phyloP scores from a whole-genome alignment of 2,113 vertebrate species.

The Anas platyrhynchos region DNA sequence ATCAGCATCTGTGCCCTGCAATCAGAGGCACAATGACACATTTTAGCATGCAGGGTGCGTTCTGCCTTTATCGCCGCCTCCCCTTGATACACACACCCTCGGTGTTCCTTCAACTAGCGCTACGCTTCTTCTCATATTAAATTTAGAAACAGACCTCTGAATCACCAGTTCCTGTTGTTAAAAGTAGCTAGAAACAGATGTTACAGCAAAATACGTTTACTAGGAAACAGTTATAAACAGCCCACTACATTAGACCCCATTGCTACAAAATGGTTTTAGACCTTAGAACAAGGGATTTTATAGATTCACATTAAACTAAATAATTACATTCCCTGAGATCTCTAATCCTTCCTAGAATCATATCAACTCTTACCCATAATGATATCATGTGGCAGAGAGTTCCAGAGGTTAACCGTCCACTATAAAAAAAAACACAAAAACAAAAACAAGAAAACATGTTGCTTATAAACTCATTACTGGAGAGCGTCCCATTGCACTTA shows the following conservation, averaged over 20 bases:
- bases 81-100: not conserved
- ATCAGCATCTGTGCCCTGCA: not conserved
- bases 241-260: not conserved
- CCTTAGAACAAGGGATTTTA: not conserved
- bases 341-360: not conserved
- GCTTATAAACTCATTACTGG: not conserved
- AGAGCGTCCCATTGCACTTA: not conserved
- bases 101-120: not conserved
- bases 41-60: not conserved
- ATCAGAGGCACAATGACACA: not conserved
- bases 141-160: conserved; percentile 51
- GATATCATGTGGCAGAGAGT: not conserved
- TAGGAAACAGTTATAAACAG: conserved; percentile 1
- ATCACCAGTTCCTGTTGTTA: conserved; percentile 52
- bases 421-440: not conserved
- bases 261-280: not conserved
- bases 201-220: not conserved
- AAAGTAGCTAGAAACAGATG: conserved; percentile 40
- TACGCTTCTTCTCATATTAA: not conserved
- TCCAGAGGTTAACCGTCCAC: not conserved
- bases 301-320: not conserved
- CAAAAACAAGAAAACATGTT: not conserved
- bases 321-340: not conserved
- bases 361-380: not conserved
- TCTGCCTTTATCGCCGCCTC: conserved; percentile 16